Base-by-base conservation (phyloP, 2,113 vertebrate species). In the Eubucco bourcierii region DNA sequence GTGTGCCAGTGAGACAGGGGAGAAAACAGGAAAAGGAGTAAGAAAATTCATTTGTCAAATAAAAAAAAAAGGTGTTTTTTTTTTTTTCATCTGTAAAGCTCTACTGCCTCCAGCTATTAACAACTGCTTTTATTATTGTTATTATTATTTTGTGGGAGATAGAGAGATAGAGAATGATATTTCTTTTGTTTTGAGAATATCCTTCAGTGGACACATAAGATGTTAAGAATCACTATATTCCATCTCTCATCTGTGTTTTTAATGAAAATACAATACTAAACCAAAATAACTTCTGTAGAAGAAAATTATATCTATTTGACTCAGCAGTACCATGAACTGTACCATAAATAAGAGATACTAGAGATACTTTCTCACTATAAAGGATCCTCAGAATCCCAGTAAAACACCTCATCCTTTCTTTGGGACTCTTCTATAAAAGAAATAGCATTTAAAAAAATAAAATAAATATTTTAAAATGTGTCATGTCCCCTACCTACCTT, bases 181-280 rank as follows among this genome's bases (percentile, higher is more conserved):
- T 80, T 74, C 47, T 84, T 84, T 77, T 78, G 8, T 55, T 80
- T 68, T 74, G 29, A 88, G 53, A 90, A 91, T 83, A 86, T 65
- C 47, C 33, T 59, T 88, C 66, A 50, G 44, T 88, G 58, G 70
- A 88, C 8, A 23, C 17, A 12, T 64, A 39, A 39, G 91, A 88
- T 68, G 58, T 16, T 77, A 95, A 86, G 58, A 75, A 78, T 34
- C 1, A 3, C 17, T 25, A 27, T 46, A 71, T 39, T 58, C 23
- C 23, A 24, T 88, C n/a, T 31, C n/a, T 86, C 61, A 88, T 17
- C 21, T 53, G 11, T 82, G 56, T 46, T 90, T 77, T 67, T 90
- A 9, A 60, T 37, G 44, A 88, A 71, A 84, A 78, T 86, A 41
- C 50, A 78, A 63, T 77, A 83, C 47, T 63, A 82, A 76, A 82